Evolutionary conservation across 2,797 vertebrate species (phyloP), one percentile per base, ranked within the genome.

Genomic region (Fringilla coelebs): DNA sequence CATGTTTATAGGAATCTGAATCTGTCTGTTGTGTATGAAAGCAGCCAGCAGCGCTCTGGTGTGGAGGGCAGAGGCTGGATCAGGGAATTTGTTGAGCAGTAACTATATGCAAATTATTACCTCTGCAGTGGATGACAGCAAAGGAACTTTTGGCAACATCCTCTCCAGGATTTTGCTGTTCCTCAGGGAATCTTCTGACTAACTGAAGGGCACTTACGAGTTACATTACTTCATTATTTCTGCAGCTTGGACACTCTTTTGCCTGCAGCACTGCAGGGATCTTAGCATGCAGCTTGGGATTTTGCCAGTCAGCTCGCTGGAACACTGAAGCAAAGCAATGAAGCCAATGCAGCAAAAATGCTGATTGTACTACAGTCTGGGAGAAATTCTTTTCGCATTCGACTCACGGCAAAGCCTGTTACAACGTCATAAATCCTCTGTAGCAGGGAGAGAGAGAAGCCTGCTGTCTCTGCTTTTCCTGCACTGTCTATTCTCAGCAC

Each of bases 311-410:
- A 75, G 84, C 66, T 91, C 79, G 31, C 75, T 34, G 66, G 66
- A 68, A 70, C 18, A 51, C 72, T 70, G 83, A 78, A 93, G 90
- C 7, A 1, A 38, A 90, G 67, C 81, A 79, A 38, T 13, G 40
- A 89, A 96, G 85, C 32, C 75, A 94, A 71, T 94, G 86, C 91
- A 96, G 91, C 76, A 96, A 89, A 96, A 95, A 54, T 67, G 81
- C 84, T 96, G 94, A 93, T 48, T 20, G 67, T 75, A 67, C 84
- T 43, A 75, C 16, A 49, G 85, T 4, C 77, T 3, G 4, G 76
- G 62, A 94, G 55, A 63, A 91, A 55, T 4, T 45, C 31, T 88
- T 58, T 91, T 88, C 5, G 1, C 62, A 96, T 91, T 85, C 91
- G 67, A 7, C 55, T 93, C 92, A 93, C 11, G 0, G 19, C 66